Percentiles rank a stretch among this genome's conserved stretches.
These are phyloP conservation scores for Spilosoma lubricipeda DNA, from an alignment of 2,888 invertebrate species.

Conservation along the genomic window DNA sequence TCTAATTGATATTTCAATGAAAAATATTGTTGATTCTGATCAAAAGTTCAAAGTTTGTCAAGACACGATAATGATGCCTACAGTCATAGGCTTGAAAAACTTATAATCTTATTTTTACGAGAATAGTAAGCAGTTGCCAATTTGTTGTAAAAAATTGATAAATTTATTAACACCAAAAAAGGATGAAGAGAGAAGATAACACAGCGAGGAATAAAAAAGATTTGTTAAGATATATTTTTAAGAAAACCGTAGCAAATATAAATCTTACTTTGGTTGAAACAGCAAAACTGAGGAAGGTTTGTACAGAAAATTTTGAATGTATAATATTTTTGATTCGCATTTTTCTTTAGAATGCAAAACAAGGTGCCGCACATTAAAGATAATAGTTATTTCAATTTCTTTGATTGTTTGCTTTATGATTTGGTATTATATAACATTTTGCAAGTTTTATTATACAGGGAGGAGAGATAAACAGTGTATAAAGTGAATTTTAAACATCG, in stretches of 20 bases:
- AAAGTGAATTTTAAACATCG: not conserved
- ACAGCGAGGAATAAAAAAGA: not conserved
- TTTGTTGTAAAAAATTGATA: not conserved
- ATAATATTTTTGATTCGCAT: constrained; percentile 3
- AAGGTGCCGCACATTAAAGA: constrained; percentile 18
- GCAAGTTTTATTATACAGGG: not conserved
- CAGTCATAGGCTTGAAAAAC: not conserved
- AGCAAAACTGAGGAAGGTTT: constrained; percentile 7
- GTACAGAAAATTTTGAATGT: constrained; percentile 1
- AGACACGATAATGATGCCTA: not conserved
- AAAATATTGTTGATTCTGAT: not conserved
- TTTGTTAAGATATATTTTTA: not conserved
- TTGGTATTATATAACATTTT: constrained; percentile 3
- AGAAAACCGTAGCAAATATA: constrained; percentile 1
- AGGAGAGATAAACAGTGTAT: not conserved
- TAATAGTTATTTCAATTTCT: constrained; percentile 13
- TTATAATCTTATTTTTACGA: not conserved
- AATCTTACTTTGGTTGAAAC: constrained; percentile 8
- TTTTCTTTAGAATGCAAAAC: constrained; percentile 12
- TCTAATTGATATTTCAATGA: too few relatives aligned
- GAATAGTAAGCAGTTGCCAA: not conserved
- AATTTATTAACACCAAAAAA: constrained; percentile 1
- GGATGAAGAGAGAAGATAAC: not conserved
- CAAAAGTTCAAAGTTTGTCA: not conserved
- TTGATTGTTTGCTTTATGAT: constrained; percentile 3